Evolutionary conservation across 1,140 invertebrate species (phyloP), one percentile per base, ranked within the genome.

Genomic region (Lithobius niger): DNA sequence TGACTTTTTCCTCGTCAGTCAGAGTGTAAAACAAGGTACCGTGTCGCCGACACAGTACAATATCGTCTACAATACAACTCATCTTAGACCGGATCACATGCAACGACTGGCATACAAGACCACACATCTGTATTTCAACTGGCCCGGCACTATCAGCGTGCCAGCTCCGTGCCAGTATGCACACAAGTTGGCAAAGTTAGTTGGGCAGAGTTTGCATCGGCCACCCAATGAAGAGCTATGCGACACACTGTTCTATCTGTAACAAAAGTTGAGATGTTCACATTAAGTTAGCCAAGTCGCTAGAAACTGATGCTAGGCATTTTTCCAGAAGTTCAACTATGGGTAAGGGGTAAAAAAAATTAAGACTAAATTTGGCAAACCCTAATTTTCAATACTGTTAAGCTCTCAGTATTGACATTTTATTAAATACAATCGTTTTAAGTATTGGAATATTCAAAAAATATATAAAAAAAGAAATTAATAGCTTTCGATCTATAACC

Each of bases 101-200:
- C 88, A 92, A 66, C 65, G 78, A 13, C 61, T 92, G 1, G 76
- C 86, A 0, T 91, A 84, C 62, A 90, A 89, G 66, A 67, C 89
- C 62, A 82, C 79, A 0, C 86, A 91, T 62, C 70, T 89, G 69
- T 92, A 92, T 60, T 92, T 78, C 64, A 92, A 92, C 67, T 90
- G 82, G 77, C 68, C 71, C 27, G 40, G 28, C 16, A 53, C 52
- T 10, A 53, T 53, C 22, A 3, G 52, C 6, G 52, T 53, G 16
- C 52, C 52, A 18, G 52, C 52, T 6, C 52, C 52, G n/a, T 53
- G 52, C 22, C 18, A 21, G 31, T 55, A 55, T 36, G 54, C 54
- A 18, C 50, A 55, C 26, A 55, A 54, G 54, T 44, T 53, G 40
- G 52, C 52, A 10, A 45, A 45, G 21, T 22, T 53, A 25, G 26